Base-by-base conservation (phyloP, 2,797 vertebrate genomes). In the Neomorphus geoffroyi region DNA sequence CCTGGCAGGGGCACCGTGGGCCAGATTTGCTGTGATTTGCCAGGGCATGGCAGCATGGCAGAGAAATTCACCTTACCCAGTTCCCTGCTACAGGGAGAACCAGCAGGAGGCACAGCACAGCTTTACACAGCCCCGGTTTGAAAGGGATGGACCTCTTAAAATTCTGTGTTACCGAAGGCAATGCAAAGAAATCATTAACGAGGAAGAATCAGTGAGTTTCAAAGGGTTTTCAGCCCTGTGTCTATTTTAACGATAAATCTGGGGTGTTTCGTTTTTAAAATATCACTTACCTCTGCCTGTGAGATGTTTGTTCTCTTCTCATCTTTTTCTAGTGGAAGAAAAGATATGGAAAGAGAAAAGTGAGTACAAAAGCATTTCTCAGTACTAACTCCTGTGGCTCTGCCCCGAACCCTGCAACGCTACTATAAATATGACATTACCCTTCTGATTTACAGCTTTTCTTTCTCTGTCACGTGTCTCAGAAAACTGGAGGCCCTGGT, bases 251-350 rank as follows among this genome's bases (percentile, higher is more conserved):
- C 10, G 56, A 45, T 19, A 46, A 81, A 11, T 48, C 48, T 22
- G 11, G 46, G 46, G 10, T 46, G 46, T 22, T 11, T 48, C 48
- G 21, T 48, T 48, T 48, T 48, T 11, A 45, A 45, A 45, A 45
- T 23, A 48, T 23, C 61, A 97, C 98, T 98, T 98, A 98, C 98
- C 97, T 98, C 98, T 95, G 96, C 98, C 93, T 98, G 98, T 93
- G 96, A 97, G 82, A 97, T 97, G 80, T 95, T 97, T 85, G 97
- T 97, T 97, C 97, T 98, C 96, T 98, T 98, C 88, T 99, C 98
- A 67, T 98, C 98, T 97, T 97, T 98, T 98, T 98, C 98, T 98
- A 94, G 51, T 88, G 91, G 69, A 97, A 28, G 87, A 95, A 96
- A 96, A 94, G 79, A 46, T 58, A 61, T 3, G 5, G 82, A 81